Conservation (phyloP, 2,888 invertebrate genomes). For the Silvanus unidentatus region DNA sequence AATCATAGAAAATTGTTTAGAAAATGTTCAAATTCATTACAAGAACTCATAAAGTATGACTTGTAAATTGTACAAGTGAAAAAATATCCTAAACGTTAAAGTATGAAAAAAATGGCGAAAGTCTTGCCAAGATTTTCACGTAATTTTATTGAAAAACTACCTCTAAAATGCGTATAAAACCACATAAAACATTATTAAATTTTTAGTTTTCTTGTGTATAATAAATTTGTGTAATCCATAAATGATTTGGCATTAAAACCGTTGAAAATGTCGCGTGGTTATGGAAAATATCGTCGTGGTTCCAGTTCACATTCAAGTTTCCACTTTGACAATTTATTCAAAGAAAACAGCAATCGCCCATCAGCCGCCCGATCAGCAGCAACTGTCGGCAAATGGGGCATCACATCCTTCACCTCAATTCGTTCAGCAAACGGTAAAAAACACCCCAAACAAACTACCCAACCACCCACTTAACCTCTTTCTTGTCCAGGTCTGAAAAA, state of each 20-base stretch:
- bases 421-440: constrained; percentile 67
- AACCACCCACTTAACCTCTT: background rate
- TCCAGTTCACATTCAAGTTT: constrained; percentile 50
- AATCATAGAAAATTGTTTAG: too few relatives aligned
- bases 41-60: too few relatives aligned
- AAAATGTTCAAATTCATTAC: too few relatives aligned
- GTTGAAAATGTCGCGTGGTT: constrained; percentile 47
- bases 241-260: too few relatives aligned
- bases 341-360: constrained; percentile 80
- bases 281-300: constrained; percentile 47
- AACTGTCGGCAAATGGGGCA: constrained; percentile 90
- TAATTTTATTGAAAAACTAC: background rate
- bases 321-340: constrained; percentile 59
- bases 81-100: too few relatives aligned
- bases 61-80: too few relatives aligned
- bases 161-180: too few relatives aligned
- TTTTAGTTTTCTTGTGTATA: too few relatives aligned
- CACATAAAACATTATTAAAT: too few relatives aligned
- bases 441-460: too few relatives aligned
- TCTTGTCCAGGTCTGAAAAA: constrained; percentile 28
- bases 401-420: constrained; percentile 87
- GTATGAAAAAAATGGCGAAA: constrained; percentile 4
- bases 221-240: too few relatives aligned
- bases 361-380: constrained; percentile 85
- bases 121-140: background rate